A percentile compares a stretch with the other conserved stretches of the same genome.
phyloP scores from a whole-genome alignment of 2,797 vertebrate genomes.

The Lateolabrax maculatus region DNA sequence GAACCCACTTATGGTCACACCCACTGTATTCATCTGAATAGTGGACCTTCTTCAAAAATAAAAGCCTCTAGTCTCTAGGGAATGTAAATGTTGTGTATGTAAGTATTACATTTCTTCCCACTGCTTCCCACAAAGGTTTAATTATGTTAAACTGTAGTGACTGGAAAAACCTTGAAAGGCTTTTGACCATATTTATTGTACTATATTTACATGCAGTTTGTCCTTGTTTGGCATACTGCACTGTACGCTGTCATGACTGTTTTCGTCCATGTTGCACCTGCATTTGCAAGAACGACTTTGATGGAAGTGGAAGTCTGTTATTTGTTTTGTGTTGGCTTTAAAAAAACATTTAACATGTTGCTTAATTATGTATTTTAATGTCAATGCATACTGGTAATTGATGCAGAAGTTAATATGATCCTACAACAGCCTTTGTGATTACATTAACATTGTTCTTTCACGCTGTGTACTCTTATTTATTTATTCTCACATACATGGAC shows the following conservation, averaged over 20 bases:
- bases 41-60: neutral
- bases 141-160: neutral
- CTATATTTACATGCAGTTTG: slow-evolving; percentile 5
- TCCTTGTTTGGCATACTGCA: neutral
- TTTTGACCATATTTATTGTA: neutral
- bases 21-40: neutral
- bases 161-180: neutral
- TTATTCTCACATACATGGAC: neutral
- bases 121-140: neutral
- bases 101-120: slow-evolving; percentile 8
- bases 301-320: neutral
- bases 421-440: neutral
- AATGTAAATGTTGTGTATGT: neutral
- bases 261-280: neutral
- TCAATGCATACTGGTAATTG: neutral
- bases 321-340: neutral
- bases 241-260: neutral
- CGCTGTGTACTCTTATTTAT: too few species aligned
- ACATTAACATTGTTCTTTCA: neutral
- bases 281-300: neutral
- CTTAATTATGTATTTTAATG: neutral
- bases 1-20: neutral
- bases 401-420: neutral
- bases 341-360: neutral
- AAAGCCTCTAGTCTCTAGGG: neutral